These are phyloP conservation scores for Spilarctia lutea DNA, from an alignment of 2,888 invertebrate species.

Conservation along the genomic window DNA sequence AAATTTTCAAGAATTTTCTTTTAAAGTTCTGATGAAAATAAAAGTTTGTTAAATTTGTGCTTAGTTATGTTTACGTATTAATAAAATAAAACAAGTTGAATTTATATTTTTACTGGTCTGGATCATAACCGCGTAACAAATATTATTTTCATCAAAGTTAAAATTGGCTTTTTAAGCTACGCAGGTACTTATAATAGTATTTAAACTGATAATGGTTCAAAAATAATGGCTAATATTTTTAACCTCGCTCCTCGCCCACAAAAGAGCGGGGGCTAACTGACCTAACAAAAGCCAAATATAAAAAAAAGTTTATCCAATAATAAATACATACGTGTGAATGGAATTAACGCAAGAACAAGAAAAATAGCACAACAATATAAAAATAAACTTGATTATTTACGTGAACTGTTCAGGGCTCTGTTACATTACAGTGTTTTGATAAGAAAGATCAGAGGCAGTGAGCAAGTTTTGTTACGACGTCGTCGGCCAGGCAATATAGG, in stretches of 20 bases:
- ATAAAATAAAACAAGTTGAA: too few species aligned
- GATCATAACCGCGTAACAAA: too few species aligned
- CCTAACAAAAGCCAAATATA: conserved; percentile 44
- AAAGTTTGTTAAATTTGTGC: too few species aligned
- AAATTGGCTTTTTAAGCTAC: conserved; percentile 2
- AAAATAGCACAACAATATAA: conserved; percentile 44
- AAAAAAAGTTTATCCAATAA: conserved; percentile 44
- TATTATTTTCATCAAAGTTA: background rate
- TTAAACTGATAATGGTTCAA: conserved; percentile 30
- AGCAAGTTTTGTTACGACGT: conserved; percentile 59
- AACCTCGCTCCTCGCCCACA: conserved; percentile 36
- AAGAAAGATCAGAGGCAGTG: conserved; percentile 53
- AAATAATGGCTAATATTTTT: conserved; percentile 28
- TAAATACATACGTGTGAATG: conserved; percentile 43
- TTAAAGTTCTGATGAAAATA: too few species aligned
- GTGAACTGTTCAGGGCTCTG: conserved; percentile 40
- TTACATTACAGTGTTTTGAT: conserved; percentile 56
- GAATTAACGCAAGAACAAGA: conserved; percentile 37
- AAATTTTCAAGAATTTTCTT: too few species aligned
- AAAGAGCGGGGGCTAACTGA: conserved; percentile 26
- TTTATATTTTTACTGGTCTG: too few species aligned
- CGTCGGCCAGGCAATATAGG: conserved; percentile 53
- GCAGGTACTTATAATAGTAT: conserved; percentile 24
- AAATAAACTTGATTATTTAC: conserved; percentile 43
- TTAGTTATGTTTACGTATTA: too few species aligned